Conservation (phyloP, 2,888 invertebrate species). For the Ophioninae sp. region DNA sequence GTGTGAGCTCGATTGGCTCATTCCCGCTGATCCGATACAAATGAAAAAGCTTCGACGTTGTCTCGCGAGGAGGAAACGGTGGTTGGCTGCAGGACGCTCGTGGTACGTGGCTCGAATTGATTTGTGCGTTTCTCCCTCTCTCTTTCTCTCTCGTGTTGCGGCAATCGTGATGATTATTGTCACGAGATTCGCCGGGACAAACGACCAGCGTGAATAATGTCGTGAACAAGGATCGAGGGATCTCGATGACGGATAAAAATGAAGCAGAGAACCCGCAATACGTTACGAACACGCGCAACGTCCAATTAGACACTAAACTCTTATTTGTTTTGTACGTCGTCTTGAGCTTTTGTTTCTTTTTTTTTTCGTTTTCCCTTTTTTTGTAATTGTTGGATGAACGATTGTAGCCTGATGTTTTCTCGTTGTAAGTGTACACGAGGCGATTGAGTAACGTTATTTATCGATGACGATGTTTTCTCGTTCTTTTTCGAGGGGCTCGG, state of each 20-base stretch:
- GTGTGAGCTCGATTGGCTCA: slow-evolving; percentile 38
- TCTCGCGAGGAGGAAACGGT: slow-evolving; percentile 23
- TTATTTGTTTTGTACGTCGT: neutral
- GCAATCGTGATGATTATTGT: slow-evolving; percentile 47
- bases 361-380: slow-evolving; percentile 26
- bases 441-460: slow-evolving; percentile 24
- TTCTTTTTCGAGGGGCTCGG: neutral
- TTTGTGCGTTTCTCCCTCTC: slow-evolving; percentile 26
- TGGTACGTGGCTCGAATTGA: slow-evolving; percentile 51
- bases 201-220: slow-evolving; percentile 30
- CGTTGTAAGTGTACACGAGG: neutral
- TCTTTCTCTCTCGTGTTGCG: neutral
- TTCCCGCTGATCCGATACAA: slow-evolving; percentile 9
- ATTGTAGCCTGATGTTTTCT: slow-evolving; percentile 25
- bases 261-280: neutral
- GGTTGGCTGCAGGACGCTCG: neutral
- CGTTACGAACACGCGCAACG: slow-evolving; percentile 40
- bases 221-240: slow-evolving; percentile 2
- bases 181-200: slow-evolving; percentile 33
- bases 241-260: slow-evolving; percentile 11
- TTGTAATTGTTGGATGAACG: neutral
- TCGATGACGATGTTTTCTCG: slow-evolving; percentile 6
- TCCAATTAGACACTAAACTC: slow-evolving; percentile 53
- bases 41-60: slow-evolving; percentile 30
- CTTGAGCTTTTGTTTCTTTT: neutral